Base-by-base conservation (phyloP, 2,797 vertebrate genomes). In the Artibeus jamaicensis region DNA sequence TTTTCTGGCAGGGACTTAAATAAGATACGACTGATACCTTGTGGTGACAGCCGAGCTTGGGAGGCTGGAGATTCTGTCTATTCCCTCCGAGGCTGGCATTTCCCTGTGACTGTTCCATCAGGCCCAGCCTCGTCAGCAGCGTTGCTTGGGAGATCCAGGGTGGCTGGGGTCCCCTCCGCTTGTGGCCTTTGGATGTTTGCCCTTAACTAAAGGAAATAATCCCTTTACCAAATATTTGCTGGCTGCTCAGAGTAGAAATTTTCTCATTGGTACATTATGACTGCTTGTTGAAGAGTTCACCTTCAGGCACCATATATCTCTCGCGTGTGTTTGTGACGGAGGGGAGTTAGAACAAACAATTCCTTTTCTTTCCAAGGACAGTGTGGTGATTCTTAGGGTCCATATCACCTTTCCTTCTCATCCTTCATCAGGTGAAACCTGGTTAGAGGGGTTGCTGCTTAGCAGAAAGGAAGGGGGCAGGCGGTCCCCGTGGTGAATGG, bases 171-270 rank as follows among this genome's bases (percentile, higher is more conserved):
- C 34, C 71, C 42, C 34, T 96, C 34, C 19, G 79, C 71, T 92
- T 34, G n/a, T 86, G 93, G 37, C 65, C 87, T 97, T 96, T 91
- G 42, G 84, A 82, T n/a, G 94, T 95, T 95, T 96, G 62, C 57
- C 68, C 76, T 19, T 71, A 89, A 77, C 57, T 88, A 83, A 93
- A 91, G 71, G 39, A 94, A 92, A 77, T 88, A 89, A 93, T 91
- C 70, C 32, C 24, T 92, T 95, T 71, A 73, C 89, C 59, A 81
- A 95, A 94, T 93, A 93, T 96, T 96, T 97, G 74, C 78, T 84
- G 2, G 29, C 34, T 88, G 73, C 83, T 91, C 71, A 86, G 48
- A 92, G 77, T 83, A 90, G 29, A 68, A 70, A 81, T 92, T 46
- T 91, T 89, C 68, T 93, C 29, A 6, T 22, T 53, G 86, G 65